Evolutionary conservation across 2,888 invertebrate genomes (phyloP).

Genomic region (Drosophila peninsularis): DNA sequence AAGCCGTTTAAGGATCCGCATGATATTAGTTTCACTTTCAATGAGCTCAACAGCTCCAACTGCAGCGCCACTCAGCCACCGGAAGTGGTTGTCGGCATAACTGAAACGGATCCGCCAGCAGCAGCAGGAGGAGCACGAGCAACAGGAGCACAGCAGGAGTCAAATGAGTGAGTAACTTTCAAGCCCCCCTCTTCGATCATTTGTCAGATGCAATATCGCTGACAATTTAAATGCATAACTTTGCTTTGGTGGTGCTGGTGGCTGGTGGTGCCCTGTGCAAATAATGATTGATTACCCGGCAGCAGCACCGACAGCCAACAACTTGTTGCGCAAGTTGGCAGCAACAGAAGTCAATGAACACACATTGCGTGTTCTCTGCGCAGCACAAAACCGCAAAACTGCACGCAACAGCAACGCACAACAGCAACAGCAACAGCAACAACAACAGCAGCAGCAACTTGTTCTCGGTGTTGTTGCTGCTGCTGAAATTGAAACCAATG

Average conservation of each 20-base stretch:
- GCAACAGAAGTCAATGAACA: conserved; percentile 79
- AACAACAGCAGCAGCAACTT: conserved; percentile 51
- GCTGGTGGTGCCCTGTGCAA: conserved; percentile 48
- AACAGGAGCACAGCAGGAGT: conserved; percentile 66
- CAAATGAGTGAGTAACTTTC: conserved; percentile 78
- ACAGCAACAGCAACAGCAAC: conserved; percentile 53
- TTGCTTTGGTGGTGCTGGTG: conserved; percentile 22
- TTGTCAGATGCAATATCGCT: conserved; percentile 78
- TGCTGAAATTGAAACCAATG: conserved; percentile 76
- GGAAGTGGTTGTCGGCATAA: conserved; percentile 52
- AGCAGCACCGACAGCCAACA: conserved; percentile 45
- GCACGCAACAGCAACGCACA: conserved; percentile 58
- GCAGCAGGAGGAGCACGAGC: conserved; percentile 9
- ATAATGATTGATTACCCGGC: conserved; percentile 79
- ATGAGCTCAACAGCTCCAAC: conserved; percentile 71
- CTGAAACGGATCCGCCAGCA: conserved; percentile 11
- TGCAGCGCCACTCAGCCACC: conserved; percentile 19
- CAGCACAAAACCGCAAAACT: conserved; percentile 49
- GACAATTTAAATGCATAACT: conserved; percentile 81
- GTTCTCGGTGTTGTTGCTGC: conserved; percentile 56
- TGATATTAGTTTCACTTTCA: conserved; percentile 84
- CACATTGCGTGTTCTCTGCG: conserved; percentile 67
- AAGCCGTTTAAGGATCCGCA: conserved; percentile 82
- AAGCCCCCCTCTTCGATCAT: conserved; percentile 55
- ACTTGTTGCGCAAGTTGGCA: conserved; percentile 61